These are phyloP conservation scores for Cryptomyrus ogoouensis DNA, from an alignment of 2,113 vertebrate genomes.

Conservation along the genomic window DNA sequence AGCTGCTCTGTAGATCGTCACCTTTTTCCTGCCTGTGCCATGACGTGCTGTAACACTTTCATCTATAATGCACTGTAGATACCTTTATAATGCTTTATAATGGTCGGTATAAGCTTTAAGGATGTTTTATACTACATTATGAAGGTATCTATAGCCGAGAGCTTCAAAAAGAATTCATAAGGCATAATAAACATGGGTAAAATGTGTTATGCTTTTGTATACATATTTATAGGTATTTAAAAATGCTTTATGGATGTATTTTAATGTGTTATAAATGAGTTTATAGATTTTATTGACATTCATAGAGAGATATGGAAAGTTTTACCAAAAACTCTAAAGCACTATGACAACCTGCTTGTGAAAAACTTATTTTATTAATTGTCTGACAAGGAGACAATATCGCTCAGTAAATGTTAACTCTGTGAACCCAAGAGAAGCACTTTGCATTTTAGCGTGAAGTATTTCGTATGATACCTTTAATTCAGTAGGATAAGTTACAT, in stretches of 20 bases:
- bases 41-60: background rate
- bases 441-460: background rate
- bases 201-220: too few relatives aligned
- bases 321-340: background rate
- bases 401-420: background rate
- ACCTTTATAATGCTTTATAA: background rate
- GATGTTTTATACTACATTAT: too few relatives aligned
- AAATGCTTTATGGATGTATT: too few relatives aligned
- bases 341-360: background rate
- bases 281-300: background rate
- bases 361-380: background rate
- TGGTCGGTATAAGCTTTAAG: background rate
- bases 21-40: too few relatives aligned
- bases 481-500: background rate
- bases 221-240: too few relatives aligned
- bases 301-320: background rate
- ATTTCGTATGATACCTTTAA: background rate
- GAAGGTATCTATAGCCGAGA: too few relatives aligned
- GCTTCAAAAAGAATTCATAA: too few relatives aligned
- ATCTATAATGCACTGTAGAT: background rate
- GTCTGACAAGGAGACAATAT: background rate
- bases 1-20: too few relatives aligned
- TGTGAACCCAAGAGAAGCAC: background rate
- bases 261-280: background rate
- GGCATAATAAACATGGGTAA: too few relatives aligned